Conservation (phyloP, 2,888 invertebrate genomes). For the Mythimna lalbum region DNA sequence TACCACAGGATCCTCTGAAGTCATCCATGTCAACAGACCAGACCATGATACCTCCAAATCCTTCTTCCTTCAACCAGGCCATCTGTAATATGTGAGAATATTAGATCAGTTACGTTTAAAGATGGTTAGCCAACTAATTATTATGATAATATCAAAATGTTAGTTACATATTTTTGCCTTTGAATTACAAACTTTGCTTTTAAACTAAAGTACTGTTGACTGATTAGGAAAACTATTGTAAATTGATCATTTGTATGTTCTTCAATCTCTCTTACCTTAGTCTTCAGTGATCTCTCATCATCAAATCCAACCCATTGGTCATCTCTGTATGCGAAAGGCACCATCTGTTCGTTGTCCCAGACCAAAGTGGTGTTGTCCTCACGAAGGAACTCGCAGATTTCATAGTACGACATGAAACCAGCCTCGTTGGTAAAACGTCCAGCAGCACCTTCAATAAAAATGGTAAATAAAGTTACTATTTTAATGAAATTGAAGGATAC, state of each 20-base stretch:
- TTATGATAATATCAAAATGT: too few species aligned
- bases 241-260: not conserved
- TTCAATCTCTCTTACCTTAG: too few species aligned
- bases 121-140: too few species aligned
- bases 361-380: constrained; percentile 97
- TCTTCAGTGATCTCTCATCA: constrained; percentile 97
- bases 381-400: constrained; percentile 97
- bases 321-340: constrained; percentile 97
- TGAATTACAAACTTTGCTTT: not conserved
- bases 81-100: constrained; percentile 91
- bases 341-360: constrained; percentile 99
- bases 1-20: constrained; percentile 97
- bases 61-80: constrained; percentile 98
- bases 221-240: not conserved
- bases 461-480: not conserved
- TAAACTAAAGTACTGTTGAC: too few species aligned
- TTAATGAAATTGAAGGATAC: too few species aligned
- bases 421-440: constrained; percentile 98
- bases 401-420: constrained; percentile 98
- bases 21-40: constrained; percentile 99
- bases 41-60: constrained; percentile 98
- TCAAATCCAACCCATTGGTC: constrained; percentile 99
- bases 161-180: not conserved
- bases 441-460: constrained; percentile 83
- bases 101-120: not conserved